These are phyloP conservation scores for Pantherophis guttatus DNA, from an alignment of 2,113 vertebrate species.

Conservation along the genomic window DNA sequence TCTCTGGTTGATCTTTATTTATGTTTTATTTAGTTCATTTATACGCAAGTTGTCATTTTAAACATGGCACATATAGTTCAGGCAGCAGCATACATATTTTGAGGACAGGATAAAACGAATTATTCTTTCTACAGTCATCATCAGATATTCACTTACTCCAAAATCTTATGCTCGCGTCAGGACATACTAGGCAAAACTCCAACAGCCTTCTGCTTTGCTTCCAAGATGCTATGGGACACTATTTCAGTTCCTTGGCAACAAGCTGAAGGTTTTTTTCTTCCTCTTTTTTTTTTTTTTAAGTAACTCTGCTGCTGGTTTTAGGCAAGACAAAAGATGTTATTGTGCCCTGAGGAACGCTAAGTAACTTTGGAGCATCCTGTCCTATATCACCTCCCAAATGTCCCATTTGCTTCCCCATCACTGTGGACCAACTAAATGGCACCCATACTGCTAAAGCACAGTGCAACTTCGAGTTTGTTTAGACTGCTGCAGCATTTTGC, in stretches of 20 bases:
- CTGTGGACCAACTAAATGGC: neutral
- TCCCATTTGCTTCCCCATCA: neutral
- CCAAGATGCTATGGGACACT: neutral
- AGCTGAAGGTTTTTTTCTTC: neutral
- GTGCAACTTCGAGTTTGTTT: neutral
- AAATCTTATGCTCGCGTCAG: neutral
- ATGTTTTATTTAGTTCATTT: neutral
- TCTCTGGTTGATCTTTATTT: neutral
- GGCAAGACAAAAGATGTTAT: conserved; percentile 18
- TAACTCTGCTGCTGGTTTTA: neutral
- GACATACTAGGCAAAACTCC: fast-evolving
- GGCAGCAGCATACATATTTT: neutral
- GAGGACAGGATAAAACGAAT: neutral
- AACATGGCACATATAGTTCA: neutral
- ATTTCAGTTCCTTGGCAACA: neutral
- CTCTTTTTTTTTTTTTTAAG: neutral
- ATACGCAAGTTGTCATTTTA: neutral
- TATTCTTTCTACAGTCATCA: neutral
- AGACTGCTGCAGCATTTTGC: neutral
- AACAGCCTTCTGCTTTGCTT: neutral
- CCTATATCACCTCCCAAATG: fast-evolving
- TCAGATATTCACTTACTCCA: neutral
- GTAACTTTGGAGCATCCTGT: neutral
- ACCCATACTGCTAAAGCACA: neutral
- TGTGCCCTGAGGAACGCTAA: neutral